Conservation (phyloP, 2,888 invertebrate species). For the Aethes cnicana region DNA sequence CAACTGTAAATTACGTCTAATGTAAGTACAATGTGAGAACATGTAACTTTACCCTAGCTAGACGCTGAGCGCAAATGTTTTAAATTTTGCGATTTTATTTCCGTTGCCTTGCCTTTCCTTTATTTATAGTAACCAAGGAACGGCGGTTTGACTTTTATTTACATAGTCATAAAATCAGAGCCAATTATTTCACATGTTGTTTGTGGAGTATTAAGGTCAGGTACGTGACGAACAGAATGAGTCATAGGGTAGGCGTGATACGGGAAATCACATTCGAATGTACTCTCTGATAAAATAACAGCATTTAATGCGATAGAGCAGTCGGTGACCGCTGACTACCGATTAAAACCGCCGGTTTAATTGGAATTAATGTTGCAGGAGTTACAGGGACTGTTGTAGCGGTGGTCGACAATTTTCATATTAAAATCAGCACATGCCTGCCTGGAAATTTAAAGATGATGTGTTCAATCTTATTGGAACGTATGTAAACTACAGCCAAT, state of each 20-base stretch:
- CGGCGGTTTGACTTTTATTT: too few species aligned
- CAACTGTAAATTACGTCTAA: constrained; percentile 45
- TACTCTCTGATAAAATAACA: constrained; percentile 1
- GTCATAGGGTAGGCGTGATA: constrained; percentile 45
- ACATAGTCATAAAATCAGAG: too few species aligned
- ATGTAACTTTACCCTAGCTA: constrained; percentile 30
- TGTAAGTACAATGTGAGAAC: constrained; percentile 33
- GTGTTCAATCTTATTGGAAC: not conserved
- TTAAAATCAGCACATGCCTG: not conserved
- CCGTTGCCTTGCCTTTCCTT: not conserved
- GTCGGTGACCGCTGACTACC: constrained; percentile 6
- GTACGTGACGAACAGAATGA: constrained; percentile 39
- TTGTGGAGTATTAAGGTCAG: too few species aligned
- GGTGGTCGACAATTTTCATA: constrained; percentile 12
- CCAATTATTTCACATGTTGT: too few species aligned
- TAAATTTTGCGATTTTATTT: constrained; percentile 1
- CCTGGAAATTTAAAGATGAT: not conserved
- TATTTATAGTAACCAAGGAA: too few species aligned
- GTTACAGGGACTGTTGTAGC: constrained; percentile 8
- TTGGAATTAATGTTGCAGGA: constrained; percentile 23
- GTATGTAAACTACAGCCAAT: not conserved
- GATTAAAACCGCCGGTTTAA: constrained; percentile 14
- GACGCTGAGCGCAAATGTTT: not conserved
- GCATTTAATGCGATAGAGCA: constrained; percentile 1
- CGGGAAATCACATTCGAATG: constrained; percentile 46